A percentile compares a stretch with the other conserved stretches of the same genome.
Evolutionary conservation across 2,797 vertebrate genomes (phyloP).

Genomic region (Epinephelus malabaricus): DNA sequence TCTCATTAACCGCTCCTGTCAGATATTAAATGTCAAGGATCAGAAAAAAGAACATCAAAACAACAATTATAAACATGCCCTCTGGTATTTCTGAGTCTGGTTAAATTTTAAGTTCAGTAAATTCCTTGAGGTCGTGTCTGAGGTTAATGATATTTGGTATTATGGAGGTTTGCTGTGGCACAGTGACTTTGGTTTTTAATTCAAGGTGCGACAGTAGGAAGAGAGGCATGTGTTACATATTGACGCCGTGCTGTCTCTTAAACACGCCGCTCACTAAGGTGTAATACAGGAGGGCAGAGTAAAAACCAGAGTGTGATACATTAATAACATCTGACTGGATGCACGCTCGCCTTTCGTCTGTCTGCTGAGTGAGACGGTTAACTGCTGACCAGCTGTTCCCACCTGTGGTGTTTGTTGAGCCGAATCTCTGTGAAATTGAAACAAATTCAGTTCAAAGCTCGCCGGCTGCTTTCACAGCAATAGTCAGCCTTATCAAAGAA

Average conservation of each 20-base stretch:
- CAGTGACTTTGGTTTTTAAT: slow-evolving; percentile 1
- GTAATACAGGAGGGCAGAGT: slow-evolving; percentile 9
- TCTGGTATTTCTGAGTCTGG: background rate
- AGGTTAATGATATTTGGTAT: slow-evolving; percentile 1
- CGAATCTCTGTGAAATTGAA: slow-evolving; percentile 46
- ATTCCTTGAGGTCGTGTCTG: background rate
- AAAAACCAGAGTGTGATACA: slow-evolving; percentile 23
- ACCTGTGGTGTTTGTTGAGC: slow-evolving; percentile 54
- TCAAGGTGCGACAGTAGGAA: background rate
- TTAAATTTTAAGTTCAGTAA: background rate
- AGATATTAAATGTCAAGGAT: background rate
- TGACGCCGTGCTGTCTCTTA: background rate
- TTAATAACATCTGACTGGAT: slow-evolving; percentile 23
- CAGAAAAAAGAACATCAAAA: background rate
- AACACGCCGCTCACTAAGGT: slow-evolving; percentile 24
- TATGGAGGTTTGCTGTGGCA: slow-evolving; percentile 2
- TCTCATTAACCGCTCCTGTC: background rate
- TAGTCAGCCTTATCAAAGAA: background rate
- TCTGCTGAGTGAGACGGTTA: slow-evolving; percentile 15
- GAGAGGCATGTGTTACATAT: background rate
- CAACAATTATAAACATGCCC: background rate
- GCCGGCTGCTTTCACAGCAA: slow-evolving; percentile 6
- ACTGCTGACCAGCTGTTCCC: slow-evolving; percentile 54
- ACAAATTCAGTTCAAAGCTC: slow-evolving; percentile 24
- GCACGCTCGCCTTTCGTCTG: background rate